These are phyloP conservation scores for Tromatobia lineatoria DNA, from an alignment of 2,888 invertebrate genomes.

Conservation along the genomic window DNA sequence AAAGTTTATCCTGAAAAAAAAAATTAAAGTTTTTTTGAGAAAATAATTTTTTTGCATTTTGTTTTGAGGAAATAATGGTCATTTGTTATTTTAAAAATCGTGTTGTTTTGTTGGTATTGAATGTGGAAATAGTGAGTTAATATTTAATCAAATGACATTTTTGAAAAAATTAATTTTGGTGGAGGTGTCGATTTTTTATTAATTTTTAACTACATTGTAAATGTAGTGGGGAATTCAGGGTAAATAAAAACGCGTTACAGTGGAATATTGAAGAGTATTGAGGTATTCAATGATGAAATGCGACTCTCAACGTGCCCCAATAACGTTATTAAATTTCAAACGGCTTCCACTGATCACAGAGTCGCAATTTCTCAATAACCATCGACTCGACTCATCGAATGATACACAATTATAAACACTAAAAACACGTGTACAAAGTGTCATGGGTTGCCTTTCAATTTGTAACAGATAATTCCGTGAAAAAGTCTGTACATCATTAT, in stretches of 20 bases:
- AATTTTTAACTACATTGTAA: too few species aligned
- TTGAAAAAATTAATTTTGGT: too few species aligned
- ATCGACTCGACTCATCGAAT: too few species aligned
- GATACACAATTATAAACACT: background rate
- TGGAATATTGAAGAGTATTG: background rate
- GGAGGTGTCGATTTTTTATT: too few species aligned
- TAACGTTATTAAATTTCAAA: conserved; percentile 34
- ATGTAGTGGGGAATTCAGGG: background rate
- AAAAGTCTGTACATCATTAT: background rate
- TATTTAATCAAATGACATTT: too few species aligned
- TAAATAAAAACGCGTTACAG: background rate
- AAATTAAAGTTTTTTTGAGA: too few species aligned
- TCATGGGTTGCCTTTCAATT: background rate
- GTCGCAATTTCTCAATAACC: background rate
- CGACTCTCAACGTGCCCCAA: background rate
- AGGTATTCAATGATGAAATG: conserved; percentile 30
- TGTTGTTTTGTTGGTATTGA: too few species aligned
- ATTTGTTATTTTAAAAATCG: too few species aligned
- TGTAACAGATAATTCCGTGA: background rate
- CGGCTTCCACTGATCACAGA: background rate
- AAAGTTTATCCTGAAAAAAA: too few species aligned
- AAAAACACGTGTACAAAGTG: background rate
- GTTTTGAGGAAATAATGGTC: too few species aligned
- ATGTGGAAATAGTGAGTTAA: too few species aligned
- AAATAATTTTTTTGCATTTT: too few species aligned